Conservation (phyloP, 2,113 vertebrate species). For the Tychaedon coryphoeus region DNA sequence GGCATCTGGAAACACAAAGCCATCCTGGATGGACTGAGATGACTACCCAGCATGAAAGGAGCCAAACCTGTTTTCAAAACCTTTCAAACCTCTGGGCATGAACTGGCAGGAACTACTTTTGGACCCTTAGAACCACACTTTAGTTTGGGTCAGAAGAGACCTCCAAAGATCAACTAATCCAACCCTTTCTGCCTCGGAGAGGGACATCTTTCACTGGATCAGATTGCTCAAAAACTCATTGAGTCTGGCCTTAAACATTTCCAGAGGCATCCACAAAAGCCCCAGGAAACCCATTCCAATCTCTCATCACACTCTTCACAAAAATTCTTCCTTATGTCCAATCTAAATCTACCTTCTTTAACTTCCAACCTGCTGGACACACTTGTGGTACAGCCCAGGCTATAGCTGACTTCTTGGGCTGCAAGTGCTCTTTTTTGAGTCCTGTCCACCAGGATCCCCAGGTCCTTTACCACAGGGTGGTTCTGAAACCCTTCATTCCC, state of each 20-base stretch:
- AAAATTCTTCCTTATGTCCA: not conserved
- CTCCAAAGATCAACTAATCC: not conserved
- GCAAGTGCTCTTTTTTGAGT: fast-evolving
- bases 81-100: not conserved
- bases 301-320: not conserved
- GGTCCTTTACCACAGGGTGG: not conserved
- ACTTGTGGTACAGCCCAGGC: not conserved
- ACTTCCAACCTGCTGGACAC: not conserved
- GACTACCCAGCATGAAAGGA: not conserved
- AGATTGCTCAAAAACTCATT: not conserved
- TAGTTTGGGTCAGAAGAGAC: not conserved
- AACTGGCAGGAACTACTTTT: not conserved
- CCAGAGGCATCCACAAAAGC: not conserved
- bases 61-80: not conserved
- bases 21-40: not conserved
- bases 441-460: not conserved
- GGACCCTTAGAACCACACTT: not conserved
- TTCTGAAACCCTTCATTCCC: not conserved
- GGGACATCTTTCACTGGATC: not conserved
- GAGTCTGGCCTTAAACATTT: not conserved
- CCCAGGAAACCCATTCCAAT: not conserved
- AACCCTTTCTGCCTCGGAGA: fast-evolving
- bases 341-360: not conserved
- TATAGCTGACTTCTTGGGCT: not conserved
- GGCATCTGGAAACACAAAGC: not conserved